Evolutionary conservation across 2,113 vertebrate species (phyloP), one percentile per base, ranked within the genome.

Genomic region (Aphyosemion australe): DNA sequence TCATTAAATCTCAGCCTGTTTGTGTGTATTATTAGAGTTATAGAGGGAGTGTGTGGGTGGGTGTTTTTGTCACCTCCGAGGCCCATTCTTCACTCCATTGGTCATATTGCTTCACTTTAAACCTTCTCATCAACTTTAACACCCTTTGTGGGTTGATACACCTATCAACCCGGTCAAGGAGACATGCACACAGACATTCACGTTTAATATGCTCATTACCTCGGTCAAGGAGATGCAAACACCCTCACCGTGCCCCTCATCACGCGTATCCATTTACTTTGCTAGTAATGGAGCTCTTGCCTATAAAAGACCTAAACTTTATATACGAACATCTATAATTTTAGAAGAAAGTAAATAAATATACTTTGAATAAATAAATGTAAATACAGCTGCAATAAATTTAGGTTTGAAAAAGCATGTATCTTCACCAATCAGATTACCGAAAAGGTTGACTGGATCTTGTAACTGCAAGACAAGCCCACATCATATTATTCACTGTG

Each of bases 101-200:
- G 53, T 72, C 72, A 70, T 74, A 78, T 78, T 72, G 66, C 76
- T 60, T 37, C 59, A 65, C 71, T 84, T 76, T 65, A 79, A 85
- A 83, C 76, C 76, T 84, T 77, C 82, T 85, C 84, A 84, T 90
- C 84, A 87, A 74, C 74, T 79, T 84, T 79, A 86, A 79, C 61
- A 42, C 52, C 63, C 53, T 69, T 58, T 50, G 47, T 61, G 53
- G 70, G 68, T 62, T 80, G 72, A 81, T 75, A 65, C 74, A 67
- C 71, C 69, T 71, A 47, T 88, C 61, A 57, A 18, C 55, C 62
- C 57, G 77, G 73, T 85, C 87, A 87, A 86, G 85, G 84, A 84
- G 65, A 90, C 53, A 20, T 41, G 13, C 58, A 61, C 71, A 31
- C 57, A 64, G 63, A 43, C 49, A 65, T 59, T 39, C 46, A 43